phyloP scores from a whole-genome alignment of 2,113 vertebrate genomes.

The Puffinus mauretanicus region DNA sequence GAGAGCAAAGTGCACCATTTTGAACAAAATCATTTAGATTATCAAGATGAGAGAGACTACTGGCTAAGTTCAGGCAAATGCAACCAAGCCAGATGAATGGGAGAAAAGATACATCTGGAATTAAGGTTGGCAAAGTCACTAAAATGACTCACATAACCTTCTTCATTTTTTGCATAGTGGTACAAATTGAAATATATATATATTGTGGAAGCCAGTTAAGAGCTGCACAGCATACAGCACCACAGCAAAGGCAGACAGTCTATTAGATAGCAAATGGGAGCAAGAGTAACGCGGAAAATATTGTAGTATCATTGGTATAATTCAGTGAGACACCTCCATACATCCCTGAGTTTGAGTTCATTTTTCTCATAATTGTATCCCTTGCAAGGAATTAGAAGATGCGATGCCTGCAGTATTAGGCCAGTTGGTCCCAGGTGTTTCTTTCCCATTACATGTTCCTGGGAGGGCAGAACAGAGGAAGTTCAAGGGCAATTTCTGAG shows the following conservation, averaged over 20 bases:
- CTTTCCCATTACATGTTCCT: neutral
- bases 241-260: neutral
- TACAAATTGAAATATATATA: neutral
- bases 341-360: neutral
- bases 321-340: neutral
- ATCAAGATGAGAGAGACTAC: neutral
- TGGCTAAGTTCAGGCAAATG: neutral
- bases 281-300: neutral
- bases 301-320: neutral
- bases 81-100: neutral
- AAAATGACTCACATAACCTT: neutral
- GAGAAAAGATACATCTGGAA: neutral
- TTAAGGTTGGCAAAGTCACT: neutral
- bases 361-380: neutral
- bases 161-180: neutral
- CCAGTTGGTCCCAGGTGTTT: constrained; percentile 18
- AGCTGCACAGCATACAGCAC: neutral
- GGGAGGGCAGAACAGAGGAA: neutral
- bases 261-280: neutral
- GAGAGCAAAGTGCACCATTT: neutral
- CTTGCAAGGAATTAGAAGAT: neutral
- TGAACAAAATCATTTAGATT: neutral
- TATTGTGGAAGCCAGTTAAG: neutral
- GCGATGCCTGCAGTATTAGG: neutral
- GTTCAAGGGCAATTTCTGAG: neutral